Percentiles rank a stretch among this genome's conserved stretches.
Conservation (phyloP, 1,140 invertebrate species). For the Megalopta genalis region DNA sequence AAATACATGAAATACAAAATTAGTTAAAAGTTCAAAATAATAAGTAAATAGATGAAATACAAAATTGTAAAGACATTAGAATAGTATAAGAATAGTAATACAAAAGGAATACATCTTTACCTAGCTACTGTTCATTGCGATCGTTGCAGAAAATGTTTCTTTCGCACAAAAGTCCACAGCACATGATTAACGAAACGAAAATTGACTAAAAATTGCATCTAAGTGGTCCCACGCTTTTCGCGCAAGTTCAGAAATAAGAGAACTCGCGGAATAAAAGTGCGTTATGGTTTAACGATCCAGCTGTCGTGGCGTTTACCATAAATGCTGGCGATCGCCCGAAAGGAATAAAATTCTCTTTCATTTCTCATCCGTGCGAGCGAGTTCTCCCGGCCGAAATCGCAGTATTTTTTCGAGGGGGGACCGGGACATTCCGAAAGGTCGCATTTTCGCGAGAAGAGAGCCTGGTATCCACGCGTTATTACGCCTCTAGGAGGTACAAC, state of each 20-base stretch:
- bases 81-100: too few species aligned
- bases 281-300: neutral
- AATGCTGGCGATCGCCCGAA: neutral
- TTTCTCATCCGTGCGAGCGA: constrained; percentile 44
- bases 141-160: too few species aligned
- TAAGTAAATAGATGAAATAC: too few species aligned
- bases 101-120: too few species aligned
- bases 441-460: constrained; percentile 70
- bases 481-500: constrained; percentile 69
- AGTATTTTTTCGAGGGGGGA: constrained; percentile 65
- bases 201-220: neutral
- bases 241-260: too few species aligned
- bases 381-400: constrained; percentile 29
- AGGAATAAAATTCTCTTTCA: constrained; percentile 20
- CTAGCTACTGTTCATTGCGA: too few species aligned
- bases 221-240: too few species aligned
- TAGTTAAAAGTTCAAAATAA: too few species aligned
- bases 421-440: constrained; percentile 67
- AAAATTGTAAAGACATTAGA: too few species aligned
- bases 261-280: neutral
- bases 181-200: neutral
- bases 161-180: too few species aligned
- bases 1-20: too few species aligned
- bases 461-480: constrained; percentile 72
- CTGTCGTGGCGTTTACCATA: neutral